Base-by-base conservation (phyloP, 92 coral and sea anemone species). In the Epizoanthus illoricatus region DNA sequence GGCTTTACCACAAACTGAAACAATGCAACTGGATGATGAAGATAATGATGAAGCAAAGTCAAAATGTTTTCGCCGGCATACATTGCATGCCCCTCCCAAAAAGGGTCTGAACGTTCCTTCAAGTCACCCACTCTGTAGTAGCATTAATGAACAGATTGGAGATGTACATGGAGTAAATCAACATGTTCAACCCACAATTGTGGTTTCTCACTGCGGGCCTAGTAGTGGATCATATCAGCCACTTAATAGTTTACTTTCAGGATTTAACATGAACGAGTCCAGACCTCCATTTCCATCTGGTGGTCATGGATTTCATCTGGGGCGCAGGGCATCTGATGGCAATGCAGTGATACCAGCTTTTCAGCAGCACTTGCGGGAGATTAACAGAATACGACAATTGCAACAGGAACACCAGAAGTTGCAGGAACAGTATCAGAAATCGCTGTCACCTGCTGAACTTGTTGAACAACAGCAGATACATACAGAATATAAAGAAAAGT, bases 281-380 rank as follows among this genome's bases (percentile, higher is more conserved):
- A 52, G 96, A 87, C 69, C 92, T 84, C 74, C 93, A 84, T 73
- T 89, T 84, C 66, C 95, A 84, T 78, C 85, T 81, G 64, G 81
- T 65, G 54, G 74, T 79, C 88, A 61, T 65, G 49, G 82, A 5
- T 78, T 42, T 43, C 71, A 61, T 78, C 61, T 78, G 71, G 89
- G 90, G 9, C 90, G 99, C 68, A 91, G 99, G 52, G 97, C 97
- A 3, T 97, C 99, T 9, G 99, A 97, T 83, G 99, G 99, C 52
- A 97, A 90, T 67, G 92, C 92, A 8, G 98, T 92, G 42, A 90
- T 92, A 42, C 84, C 91, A n/a, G 97, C 90, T 15, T 92, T 97
- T 81, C 99, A 97, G 18, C 98, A 95, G 75, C 89, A 92, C 49
- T 86, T 91, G 12, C 75, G 97, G 57, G 95, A 92, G 28, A 90